phyloP scores from a whole-genome alignment of 1,140 invertebrate genomes.

The Neodiprion fabricii region DNA sequence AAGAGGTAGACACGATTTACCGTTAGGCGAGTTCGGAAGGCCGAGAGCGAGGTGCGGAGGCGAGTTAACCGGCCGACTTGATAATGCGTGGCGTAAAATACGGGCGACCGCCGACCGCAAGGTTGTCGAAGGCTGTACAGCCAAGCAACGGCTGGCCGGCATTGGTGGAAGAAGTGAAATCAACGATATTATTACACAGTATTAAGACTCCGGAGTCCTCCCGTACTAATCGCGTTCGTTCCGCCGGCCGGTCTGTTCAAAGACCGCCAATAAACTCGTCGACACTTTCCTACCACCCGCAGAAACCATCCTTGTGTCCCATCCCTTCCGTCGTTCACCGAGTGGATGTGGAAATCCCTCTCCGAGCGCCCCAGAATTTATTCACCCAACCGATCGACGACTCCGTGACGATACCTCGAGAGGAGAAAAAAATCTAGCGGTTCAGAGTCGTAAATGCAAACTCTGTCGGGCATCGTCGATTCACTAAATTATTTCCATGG shows the following conservation, averaged over 20 bases:
- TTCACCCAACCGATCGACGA: too few relatives aligned
- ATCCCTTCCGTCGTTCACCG: neutral
- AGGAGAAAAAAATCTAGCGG: too few relatives aligned
- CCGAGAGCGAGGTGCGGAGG: too few relatives aligned
- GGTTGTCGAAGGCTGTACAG: slow-evolving; percentile 3
- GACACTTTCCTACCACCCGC: neutral
- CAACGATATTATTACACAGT: neutral
- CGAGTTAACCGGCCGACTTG: neutral
- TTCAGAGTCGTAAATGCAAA: too few relatives aligned
- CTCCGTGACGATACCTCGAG: too few relatives aligned
- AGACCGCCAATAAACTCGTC: neutral
- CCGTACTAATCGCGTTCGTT: neutral
- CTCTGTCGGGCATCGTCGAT: too few relatives aligned
- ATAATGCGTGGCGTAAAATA: neutral
- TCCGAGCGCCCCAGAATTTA: too few relatives aligned
- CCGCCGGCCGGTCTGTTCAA: neutral
- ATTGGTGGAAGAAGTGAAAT: neutral
- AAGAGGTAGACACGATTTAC: slow-evolving; percentile 1
- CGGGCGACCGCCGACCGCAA: neutral
- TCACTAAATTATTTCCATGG: too few relatives aligned
- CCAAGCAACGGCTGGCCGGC: neutral
- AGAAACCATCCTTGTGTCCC: neutral
- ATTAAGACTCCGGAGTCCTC: neutral
- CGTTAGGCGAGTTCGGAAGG: neutral
- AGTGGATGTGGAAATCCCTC: too few relatives aligned